A percentile compares a stretch with the other conserved stretches of the same genome.
These are phyloP conservation scores for Tetrapedia diversipes DNA, from an alignment of 2,888 invertebrate genomes.

Conservation along the genomic window DNA sequence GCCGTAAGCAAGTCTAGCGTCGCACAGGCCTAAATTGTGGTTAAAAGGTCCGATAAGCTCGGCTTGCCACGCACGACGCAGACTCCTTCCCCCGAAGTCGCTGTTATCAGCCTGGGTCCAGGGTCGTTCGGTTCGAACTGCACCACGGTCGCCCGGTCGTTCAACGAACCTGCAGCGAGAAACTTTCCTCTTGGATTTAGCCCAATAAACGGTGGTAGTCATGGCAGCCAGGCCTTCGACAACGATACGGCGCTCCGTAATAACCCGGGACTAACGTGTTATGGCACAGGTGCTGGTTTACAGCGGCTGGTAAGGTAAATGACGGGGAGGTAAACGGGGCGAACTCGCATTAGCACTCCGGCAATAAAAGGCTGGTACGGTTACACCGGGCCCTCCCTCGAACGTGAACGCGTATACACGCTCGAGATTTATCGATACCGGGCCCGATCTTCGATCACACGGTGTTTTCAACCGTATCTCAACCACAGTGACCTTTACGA, in stretches of 20 bases:
- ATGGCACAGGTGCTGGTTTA: constrained; percentile 45
- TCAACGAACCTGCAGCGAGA: constrained; percentile 19
- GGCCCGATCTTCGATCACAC: background rate
- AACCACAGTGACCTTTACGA: constrained; percentile 6
- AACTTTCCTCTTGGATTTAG: constrained; percentile 41
- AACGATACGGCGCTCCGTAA: constrained; percentile 34
- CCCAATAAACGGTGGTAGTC: constrained; percentile 30
- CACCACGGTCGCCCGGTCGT: constrained; percentile 11
- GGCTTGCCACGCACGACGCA: background rate
- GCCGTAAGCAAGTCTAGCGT: background rate
- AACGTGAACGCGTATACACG: too few species aligned
- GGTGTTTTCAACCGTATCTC: constrained; percentile 4
- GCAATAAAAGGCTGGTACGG: constrained; percentile 38
- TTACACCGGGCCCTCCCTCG: constrained; percentile 8
- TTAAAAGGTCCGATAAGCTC: constrained; percentile 42
- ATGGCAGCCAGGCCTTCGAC: constrained; percentile 6
- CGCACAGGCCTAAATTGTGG: constrained; percentile 7
- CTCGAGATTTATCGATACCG: constrained; percentile 25
- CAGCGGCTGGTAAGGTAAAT: constrained; percentile 31
- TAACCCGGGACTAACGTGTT: constrained; percentile 36
- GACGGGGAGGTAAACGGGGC: constrained; percentile 29
- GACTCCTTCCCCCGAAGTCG: constrained; percentile 27
- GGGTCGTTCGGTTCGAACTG: constrained; percentile 18
- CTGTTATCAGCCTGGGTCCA: constrained; percentile 37
- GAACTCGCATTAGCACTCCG: constrained; percentile 34